Evolutionary conservation across 2,113 vertebrate species (phyloP).

Genomic region (Melanerpes formicivorus): DNA sequence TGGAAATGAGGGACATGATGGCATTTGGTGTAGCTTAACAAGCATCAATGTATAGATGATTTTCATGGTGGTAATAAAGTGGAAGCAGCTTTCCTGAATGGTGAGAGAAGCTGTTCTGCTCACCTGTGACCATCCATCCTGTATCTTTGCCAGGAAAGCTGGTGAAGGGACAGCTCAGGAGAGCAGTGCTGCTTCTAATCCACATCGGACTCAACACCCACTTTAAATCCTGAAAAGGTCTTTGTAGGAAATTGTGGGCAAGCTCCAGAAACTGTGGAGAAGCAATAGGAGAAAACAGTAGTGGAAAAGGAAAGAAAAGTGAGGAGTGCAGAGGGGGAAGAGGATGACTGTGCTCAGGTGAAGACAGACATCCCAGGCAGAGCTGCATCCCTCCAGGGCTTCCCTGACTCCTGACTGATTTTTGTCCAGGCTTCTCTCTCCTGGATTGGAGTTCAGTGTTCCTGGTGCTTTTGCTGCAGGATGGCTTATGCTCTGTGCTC

Average conservation of each 20-base stretch:
- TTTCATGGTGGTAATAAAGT: neutral
- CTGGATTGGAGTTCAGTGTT: neutral
- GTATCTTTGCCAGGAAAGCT: neutral
- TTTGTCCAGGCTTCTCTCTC: neutral
- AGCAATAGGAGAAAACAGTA: neutral
- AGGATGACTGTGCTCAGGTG: neutral
- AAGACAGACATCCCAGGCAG: neutral
- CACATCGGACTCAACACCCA: neutral
- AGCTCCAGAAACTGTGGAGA: neutral
- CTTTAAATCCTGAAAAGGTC: neutral
- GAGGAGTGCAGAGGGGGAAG: neutral
- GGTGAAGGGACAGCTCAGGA: neutral
- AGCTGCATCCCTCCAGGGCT: neutral
- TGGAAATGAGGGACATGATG: neutral
- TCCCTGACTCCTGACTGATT: neutral
- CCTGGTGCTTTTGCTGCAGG: neutral
- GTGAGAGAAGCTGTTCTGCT: neutral
- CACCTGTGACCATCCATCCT: neutral
- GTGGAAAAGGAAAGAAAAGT: neutral
- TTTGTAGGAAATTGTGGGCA: neutral
- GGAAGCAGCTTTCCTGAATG: neutral
- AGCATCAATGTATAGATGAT: neutral
- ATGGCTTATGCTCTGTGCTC: neutral
- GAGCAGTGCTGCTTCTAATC: neutral
- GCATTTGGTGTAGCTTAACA: constrained; percentile 6